Conservation (phyloP, 2,888 invertebrate genomes). For the Amblyjoppa fuscipennis region DNA sequence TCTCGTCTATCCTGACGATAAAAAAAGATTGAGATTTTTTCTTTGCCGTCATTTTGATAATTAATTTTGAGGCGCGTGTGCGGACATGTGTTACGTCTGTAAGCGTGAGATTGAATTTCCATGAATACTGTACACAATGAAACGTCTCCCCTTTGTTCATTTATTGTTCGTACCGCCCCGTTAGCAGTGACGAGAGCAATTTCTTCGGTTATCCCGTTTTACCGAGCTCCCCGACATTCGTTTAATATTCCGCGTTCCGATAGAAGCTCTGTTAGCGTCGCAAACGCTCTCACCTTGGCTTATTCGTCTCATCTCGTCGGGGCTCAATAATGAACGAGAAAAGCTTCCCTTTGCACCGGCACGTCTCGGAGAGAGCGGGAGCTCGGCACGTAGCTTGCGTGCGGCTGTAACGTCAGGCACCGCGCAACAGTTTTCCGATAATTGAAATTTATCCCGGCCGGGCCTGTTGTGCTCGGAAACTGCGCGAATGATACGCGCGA, state of each 20-base stretch:
- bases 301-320: slow-evolving; percentile 32
- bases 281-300: slow-evolving; percentile 35
- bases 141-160: slow-evolving; percentile 42
- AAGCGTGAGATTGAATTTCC: slow-evolving; percentile 49
- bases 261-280: slow-evolving; percentile 25
- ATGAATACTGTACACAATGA: slow-evolving; percentile 3
- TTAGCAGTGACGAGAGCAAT: slow-evolving; percentile 55
- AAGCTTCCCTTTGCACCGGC: slow-evolving; percentile 48
- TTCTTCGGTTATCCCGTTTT: slow-evolving; percentile 52
- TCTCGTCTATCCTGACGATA: slow-evolving; percentile 27
- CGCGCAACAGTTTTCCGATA: slow-evolving; percentile 66
- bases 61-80: neutral
- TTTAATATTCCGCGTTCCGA: slow-evolving; percentile 57
- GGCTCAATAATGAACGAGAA: slow-evolving; percentile 64
- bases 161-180: slow-evolving; percentile 35
- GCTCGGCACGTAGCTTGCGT: neutral
- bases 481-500: neutral
- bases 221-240: slow-evolving; percentile 40
- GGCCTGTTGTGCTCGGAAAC: slow-evolving; percentile 28
- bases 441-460: slow-evolving; percentile 62
- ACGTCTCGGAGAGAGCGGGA: slow-evolving; percentile 32
- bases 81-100: neutral
- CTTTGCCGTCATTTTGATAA: neutral
- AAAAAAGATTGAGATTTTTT: slow-evolving; percentile 15
- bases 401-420: slow-evolving; percentile 19